phyloP scores from a whole-genome alignment of 2,888 invertebrate genomes.

The Pseudolycoriella hygida region DNA sequence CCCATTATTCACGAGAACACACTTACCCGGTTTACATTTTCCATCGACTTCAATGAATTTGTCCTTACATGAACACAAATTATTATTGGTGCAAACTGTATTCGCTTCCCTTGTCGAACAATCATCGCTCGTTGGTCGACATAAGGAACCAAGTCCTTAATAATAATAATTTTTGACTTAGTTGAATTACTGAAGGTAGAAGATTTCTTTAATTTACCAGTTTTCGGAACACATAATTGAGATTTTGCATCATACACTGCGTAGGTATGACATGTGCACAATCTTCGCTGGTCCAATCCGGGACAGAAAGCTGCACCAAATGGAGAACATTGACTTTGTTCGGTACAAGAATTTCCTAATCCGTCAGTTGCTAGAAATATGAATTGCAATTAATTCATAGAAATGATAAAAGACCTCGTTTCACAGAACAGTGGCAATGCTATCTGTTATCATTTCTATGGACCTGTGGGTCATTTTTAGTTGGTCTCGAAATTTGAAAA shows the following conservation, averaged over 20 bases:
- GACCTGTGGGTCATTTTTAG: too few species aligned
- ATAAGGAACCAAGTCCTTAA: conserved; percentile 21
- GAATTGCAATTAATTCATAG: too few species aligned
- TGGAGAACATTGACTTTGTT: conserved; percentile 26
- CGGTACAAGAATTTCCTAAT: conserved; percentile 22
- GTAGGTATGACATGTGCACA: conserved; percentile 23
- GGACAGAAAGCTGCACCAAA: conserved; percentile 19
- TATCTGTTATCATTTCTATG: too few species aligned
- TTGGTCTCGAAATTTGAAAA: background rate
- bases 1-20: too few species aligned
- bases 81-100: conserved; percentile 20
- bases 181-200: background rate
- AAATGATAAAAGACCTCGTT: too few species aligned
- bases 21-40: conserved; percentile 19
- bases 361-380: conserved; percentile 20
- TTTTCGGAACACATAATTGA: conserved; percentile 22
- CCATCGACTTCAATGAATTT: conserved; percentile 18
- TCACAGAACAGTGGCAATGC: too few species aligned
- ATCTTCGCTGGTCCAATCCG: conserved; percentile 18
- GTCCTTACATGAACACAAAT: conserved; percentile 19
- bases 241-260: conserved; percentile 21
- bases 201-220: conserved; percentile 6
- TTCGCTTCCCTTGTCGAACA: conserved; percentile 15
- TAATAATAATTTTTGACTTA: background rate
- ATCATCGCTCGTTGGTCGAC: conserved; percentile 19